A percentile compares a stretch with the other conserved stretches of the same genome.
Conservation (phyloP, 2,888 invertebrate genomes). For the Spodoptera exigua region DNA sequence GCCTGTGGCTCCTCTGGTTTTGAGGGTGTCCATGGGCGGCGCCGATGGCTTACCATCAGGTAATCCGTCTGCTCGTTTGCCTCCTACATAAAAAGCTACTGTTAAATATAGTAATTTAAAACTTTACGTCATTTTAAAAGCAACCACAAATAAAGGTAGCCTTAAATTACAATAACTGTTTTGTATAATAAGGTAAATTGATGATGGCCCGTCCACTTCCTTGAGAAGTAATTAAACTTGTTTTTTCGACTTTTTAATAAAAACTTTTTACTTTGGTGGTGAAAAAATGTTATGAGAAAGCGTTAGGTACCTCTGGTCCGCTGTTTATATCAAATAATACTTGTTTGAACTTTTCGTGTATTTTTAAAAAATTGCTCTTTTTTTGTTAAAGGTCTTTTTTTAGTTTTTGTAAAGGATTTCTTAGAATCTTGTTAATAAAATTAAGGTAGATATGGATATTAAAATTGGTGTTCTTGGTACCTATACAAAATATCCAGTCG, state of each 20-base stretch:
- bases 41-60: too few species aligned
- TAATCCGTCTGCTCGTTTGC: too few species aligned
- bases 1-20: too few species aligned
- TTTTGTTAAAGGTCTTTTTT: neutral
- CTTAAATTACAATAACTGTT: conserved; percentile 74
- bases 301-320: conserved; percentile 9
- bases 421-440: too few species aligned
- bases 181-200: conserved; percentile 76
- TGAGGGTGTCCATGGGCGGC: too few species aligned
- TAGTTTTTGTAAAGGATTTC: neutral
- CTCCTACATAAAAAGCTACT: too few species aligned
- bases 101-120: too few species aligned
- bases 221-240: conserved; percentile 81
- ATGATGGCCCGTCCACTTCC: conserved; percentile 68
- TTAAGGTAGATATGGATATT: too few species aligned
- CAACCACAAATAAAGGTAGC: conserved; percentile 44
- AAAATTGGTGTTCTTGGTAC: too few species aligned
- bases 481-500: too few species aligned
- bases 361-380: neutral
- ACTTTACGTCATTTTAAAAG: neutral
- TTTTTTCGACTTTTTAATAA: conserved; percentile 80
- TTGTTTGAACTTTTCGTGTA: conserved; percentile 44
- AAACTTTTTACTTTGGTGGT: conserved; percentile 77
- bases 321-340: conserved; percentile 59
- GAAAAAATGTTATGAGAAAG: conserved; percentile 61